Evolutionary conservation across 2,888 invertebrate genomes (phyloP), one percentile per base, ranked within the genome.

Genomic region (Loripinus fragilis): DNA sequence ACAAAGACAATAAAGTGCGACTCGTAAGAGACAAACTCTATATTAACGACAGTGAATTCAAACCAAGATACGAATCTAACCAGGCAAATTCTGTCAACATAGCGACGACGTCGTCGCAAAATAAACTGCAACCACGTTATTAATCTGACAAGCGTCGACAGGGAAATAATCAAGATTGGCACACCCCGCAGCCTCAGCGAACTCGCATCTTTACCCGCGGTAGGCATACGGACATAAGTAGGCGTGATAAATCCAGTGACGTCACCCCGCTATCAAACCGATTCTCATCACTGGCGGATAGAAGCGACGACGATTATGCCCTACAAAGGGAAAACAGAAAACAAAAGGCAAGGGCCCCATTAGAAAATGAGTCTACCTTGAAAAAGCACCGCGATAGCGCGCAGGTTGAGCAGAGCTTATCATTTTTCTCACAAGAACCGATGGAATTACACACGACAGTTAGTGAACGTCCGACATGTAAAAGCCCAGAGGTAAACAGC

Each of bases 21-120:
- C 38, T 73, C 0, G 72, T 73, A 35, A 42, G 45, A n/a, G 72
- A 73, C 35, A 65, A 45, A 73, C 50, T 73, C 7, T 73, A 30
- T 30, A 48, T 73, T 7, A 73, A 73, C 28, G 15, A 55, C 25
- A 12, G 8, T 12, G 55, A 55, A 55, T 55, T 7, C 28, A 55
- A 55, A 25, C 55, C 23, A 2, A 55, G 7, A 55, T 25, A 10
- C n/a, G n/a, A n/a, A 42, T 8, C 17, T 17, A 12, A 42, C 17
- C 12, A 42, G 17, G 42, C 42, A 8, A 42, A 8, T 8, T 12
- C 8, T 12, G n/a, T n/a, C n/a, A n/a, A n/a, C n/a, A n/a, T n/a
- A n/a, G n/a, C n/a, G n/a, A n/a, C n/a, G n/a, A n/a, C 8, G 8
- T 12, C 8, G 17, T 12, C 17, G 42, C 8, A 8, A 12, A 42